Conservation (phyloP, 2,797 vertebrate genomes). For the Tapirus indicus region DNA sequence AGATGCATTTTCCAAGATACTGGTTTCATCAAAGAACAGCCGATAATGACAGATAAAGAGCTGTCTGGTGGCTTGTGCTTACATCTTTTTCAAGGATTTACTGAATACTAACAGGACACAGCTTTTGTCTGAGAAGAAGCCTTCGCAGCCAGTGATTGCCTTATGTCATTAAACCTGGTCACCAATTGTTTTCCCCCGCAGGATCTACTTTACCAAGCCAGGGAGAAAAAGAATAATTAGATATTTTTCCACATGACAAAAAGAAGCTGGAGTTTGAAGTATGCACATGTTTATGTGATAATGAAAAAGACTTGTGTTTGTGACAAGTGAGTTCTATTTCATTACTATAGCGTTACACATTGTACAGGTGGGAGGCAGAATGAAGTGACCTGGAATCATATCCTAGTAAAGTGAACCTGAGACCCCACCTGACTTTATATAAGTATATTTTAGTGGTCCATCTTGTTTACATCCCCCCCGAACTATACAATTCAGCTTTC, state of each 20-base stretch:
- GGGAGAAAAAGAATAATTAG: background rate
- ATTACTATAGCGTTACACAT: background rate
- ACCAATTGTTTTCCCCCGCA: background rate
- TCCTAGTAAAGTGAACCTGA: background rate
- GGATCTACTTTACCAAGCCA: background rate
- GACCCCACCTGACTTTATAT: background rate
- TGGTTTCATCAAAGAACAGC: slow-evolving; percentile 70
- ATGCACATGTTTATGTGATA: background rate
- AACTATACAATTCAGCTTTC: background rate
- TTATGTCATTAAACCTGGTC: slow-evolving; percentile 25
- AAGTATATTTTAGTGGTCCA: background rate
- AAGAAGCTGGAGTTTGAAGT: background rate
- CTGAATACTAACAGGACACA: slow-evolving; percentile 50
- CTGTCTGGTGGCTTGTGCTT: slow-evolving; percentile 6
- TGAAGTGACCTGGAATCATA: background rate
- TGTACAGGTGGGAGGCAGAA: background rate
- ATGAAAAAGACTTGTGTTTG: background rate
- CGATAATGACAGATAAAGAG: slow-evolving; percentile 68
- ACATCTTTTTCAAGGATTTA: slow-evolving; percentile 51
- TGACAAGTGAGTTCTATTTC: background rate
- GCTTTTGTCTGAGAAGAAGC: slow-evolving; percentile 35
- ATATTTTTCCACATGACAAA: background rate
- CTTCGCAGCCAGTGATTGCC: background rate
- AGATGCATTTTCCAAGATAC: slow-evolving; percentile 68
- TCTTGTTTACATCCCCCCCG: background rate